phyloP scores from a whole-genome alignment of 1,140 invertebrate species.

The Sarcophaga bullata region DNA sequence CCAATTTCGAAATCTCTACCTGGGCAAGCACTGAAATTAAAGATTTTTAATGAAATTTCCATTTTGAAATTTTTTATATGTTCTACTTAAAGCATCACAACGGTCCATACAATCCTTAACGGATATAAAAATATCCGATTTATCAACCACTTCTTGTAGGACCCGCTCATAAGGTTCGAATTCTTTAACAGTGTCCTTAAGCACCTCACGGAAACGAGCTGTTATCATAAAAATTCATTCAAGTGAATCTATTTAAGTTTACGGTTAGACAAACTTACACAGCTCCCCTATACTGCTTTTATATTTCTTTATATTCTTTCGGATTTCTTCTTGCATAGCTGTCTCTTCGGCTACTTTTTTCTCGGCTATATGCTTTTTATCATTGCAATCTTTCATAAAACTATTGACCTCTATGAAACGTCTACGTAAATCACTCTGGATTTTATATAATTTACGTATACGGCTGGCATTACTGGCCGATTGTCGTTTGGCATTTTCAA shows the following conservation, averaged over 20 bases:
- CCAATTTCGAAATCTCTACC: constrained; percentile 56
- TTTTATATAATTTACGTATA: constrained; percentile 55
- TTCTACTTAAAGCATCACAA: constrained; percentile 60
- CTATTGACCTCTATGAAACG: constrained; percentile 62
- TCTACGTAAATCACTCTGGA: constrained; percentile 55
- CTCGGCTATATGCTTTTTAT: constrained; percentile 54
- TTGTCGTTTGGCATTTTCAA: constrained; percentile 52
- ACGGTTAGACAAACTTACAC: constrained; percentile 24
- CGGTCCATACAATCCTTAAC: constrained; percentile 60
- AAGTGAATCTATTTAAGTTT: constrained; percentile 53
- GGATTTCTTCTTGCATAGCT: constrained; percentile 52
- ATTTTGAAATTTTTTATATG: background rate
- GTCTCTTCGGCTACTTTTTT: constrained; percentile 49
- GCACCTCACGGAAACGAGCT: constrained; percentile 52
- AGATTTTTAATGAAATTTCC: background rate
- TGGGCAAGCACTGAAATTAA: constrained; percentile 55
- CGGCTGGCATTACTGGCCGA: constrained; percentile 50
- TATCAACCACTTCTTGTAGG: constrained; percentile 55
- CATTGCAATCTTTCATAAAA: constrained; percentile 61
- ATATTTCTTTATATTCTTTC: constrained; percentile 52
- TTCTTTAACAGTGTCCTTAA: constrained; percentile 54
- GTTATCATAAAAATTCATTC: constrained; percentile 53
- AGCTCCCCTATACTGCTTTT: constrained; percentile 54
- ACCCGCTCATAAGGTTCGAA: constrained; percentile 58
- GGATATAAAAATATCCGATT: constrained; percentile 56